A percentile compares a stretch with the other conserved stretches of the same genome.
Evolutionary conservation across 2,113 vertebrate species (phyloP).

Genomic region (Hydropotes inermis): DNA sequence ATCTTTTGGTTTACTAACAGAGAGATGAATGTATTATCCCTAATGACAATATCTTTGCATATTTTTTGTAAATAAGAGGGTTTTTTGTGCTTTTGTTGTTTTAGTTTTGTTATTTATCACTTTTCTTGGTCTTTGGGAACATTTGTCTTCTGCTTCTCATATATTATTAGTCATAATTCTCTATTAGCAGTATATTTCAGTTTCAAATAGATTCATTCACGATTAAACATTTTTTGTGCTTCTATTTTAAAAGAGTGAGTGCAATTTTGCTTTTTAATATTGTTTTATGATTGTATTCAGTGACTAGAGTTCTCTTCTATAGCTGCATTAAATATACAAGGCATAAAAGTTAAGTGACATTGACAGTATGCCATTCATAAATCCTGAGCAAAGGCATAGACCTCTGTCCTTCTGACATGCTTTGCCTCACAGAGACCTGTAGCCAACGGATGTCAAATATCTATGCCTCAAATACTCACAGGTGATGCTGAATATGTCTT

Average conservation of each 20-base stretch:
- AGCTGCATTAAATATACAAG: not conserved
- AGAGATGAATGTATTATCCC: not conserved
- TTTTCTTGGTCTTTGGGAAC: not conserved
- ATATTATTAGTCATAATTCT: not conserved
- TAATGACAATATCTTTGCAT: not conserved
- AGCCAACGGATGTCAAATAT: not conserved
- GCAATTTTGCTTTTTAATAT: not conserved
- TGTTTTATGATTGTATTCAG: not conserved
- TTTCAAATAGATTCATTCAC: not conserved
- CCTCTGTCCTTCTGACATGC: not conserved
- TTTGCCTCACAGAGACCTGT: not conserved
- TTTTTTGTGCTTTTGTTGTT: not conserved
- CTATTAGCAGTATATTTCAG: not conserved
- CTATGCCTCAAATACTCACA: not conserved
- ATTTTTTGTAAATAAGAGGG: not conserved
- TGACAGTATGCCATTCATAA: not conserved
- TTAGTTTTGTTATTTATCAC: not conserved
- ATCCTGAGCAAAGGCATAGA: not conserved
- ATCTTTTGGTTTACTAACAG: not conserved
- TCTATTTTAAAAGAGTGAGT: not conserved
- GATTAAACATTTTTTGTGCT: not conserved
- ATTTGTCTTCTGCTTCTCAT: not conserved
- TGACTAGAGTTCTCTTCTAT: not conserved
- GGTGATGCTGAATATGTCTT: not conserved
- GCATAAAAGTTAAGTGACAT: not conserved